Conservation (phyloP, 2,888 invertebrate species). For the Arctia plantaginis region DNA sequence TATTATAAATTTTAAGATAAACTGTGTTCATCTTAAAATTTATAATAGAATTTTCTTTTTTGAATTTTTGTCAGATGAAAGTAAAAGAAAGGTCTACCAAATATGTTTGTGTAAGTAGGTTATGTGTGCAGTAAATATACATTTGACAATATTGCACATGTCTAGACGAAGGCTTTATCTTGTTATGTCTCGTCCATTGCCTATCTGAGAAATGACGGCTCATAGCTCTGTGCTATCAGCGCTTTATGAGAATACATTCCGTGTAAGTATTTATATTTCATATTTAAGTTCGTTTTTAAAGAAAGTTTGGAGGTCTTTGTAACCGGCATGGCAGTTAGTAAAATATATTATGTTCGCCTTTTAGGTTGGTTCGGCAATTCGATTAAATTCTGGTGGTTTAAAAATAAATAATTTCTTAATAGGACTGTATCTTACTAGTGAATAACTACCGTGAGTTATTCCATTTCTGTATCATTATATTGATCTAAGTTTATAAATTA, state of each 20-base stretch:
- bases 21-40: too few species aligned
- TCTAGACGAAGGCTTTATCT: constrained; percentile 36
- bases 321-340: too few species aligned
- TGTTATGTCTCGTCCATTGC: constrained; percentile 24
- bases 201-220: constrained; percentile 20
- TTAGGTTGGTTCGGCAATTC: not conserved
- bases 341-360: too few species aligned
- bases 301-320: not conserved
- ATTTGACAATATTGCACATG: constrained; percentile 23
- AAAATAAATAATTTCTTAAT: not conserved
- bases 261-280: constrained; percentile 3
- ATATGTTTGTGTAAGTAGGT: constrained; percentile 1
- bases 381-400: not conserved
- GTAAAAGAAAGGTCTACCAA: constrained; percentile 1
- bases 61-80: not conserved
- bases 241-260: not conserved
- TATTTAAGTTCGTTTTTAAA: not conserved
- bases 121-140: constrained; percentile 24
- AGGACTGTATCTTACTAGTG: not conserved
- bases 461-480: not conserved
- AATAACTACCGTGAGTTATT: not conserved
- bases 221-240: constrained; percentile 20
- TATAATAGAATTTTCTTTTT: too few species aligned
- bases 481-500: not conserved
- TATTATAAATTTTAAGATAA: not conserved